phyloP scores from a whole-genome alignment of 2,113 vertebrate species.

The Brachyhypopomus gauderio region DNA sequence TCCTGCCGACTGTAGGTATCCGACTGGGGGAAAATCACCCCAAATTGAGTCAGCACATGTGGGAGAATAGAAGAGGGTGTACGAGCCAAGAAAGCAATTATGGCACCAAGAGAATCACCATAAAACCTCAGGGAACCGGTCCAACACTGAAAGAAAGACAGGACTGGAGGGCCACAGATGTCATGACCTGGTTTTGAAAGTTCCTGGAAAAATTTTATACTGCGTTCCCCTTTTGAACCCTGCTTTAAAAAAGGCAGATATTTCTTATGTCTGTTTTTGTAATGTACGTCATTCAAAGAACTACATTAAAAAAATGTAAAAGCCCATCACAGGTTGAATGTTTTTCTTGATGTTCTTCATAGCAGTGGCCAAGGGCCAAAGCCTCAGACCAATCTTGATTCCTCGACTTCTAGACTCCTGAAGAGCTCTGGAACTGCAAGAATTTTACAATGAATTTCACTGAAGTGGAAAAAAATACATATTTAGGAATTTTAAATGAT shows the following conservation, averaged over 20 bases:
- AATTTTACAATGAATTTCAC: neutral
- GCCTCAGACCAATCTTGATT: neutral
- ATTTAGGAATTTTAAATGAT: neutral
- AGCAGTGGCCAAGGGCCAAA: neutral
- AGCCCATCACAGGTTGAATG: no score
- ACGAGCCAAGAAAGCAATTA: slow-evolving; percentile 21
- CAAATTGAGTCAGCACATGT: slow-evolving; percentile 38
- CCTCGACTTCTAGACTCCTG: neutral
- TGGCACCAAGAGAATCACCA: slow-evolving; percentile 14
- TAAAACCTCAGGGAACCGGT: slow-evolving; percentile 20
- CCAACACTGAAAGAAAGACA: neutral
- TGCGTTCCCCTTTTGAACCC: slow-evolving; percentile 7
- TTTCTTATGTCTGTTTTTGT: neutral
- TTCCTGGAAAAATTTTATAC: slow-evolving; percentile 6
- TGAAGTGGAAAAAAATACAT: neutral
- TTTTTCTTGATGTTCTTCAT: no score
- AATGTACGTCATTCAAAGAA: neutral
- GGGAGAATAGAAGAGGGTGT: slow-evolving; percentile 7
- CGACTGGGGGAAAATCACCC: neutral
- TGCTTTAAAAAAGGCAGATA: neutral
- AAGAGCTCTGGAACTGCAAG: neutral
- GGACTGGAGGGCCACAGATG: neutral
- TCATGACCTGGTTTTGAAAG: slow-evolving; percentile 2
- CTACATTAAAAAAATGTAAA: no score
- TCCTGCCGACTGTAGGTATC: neutral